phyloP scores from a whole-genome alignment of 2,113 vertebrate species.

The Epinephelus moara region DNA sequence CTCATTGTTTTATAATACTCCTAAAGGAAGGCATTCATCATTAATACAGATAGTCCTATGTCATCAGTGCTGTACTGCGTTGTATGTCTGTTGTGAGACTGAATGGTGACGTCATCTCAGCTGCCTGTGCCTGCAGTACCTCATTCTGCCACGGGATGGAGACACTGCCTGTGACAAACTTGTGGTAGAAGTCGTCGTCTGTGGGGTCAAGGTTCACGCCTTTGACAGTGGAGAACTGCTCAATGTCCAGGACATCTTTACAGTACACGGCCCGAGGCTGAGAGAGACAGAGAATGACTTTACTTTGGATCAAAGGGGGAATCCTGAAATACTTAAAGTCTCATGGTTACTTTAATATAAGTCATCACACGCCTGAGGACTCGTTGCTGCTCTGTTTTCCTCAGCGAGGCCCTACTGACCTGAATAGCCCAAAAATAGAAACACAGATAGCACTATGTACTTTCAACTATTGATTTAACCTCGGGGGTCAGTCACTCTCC shows the following conservation, averaged over 20 bases:
- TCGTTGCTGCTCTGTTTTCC: constrained; percentile 7
- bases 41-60: background rate
- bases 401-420: constrained; percentile 17
- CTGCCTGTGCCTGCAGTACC: constrained; percentile 82
- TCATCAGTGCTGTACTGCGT: background rate
- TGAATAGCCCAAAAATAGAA: constrained; percentile 54
- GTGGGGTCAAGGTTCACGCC: constrained; percentile 91
- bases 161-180: constrained; percentile 93
- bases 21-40: background rate
- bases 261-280: constrained; percentile 93
- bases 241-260: constrained; percentile 92
- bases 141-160: constrained; percentile 97
- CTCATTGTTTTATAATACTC: background rate
- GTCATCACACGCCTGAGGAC: constrained; percentile 3
- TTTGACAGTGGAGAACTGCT: constrained; percentile 93
- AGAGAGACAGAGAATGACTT: background rate
- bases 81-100: constrained; percentile 15
- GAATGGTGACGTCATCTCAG: constrained; percentile 67
- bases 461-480: constrained; percentile 65
- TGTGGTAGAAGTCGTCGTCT: constrained; percentile 90
- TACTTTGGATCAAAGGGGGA: background rate
- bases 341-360: background rate
- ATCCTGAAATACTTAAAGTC: background rate
- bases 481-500: constrained; percentile 30
- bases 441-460: constrained; percentile 59